Percentiles rank a stretch among this genome's conserved stretches.
phyloP scores from a whole-genome alignment of 2,888 invertebrate genomes.

The Tinea pellionella region DNA sequence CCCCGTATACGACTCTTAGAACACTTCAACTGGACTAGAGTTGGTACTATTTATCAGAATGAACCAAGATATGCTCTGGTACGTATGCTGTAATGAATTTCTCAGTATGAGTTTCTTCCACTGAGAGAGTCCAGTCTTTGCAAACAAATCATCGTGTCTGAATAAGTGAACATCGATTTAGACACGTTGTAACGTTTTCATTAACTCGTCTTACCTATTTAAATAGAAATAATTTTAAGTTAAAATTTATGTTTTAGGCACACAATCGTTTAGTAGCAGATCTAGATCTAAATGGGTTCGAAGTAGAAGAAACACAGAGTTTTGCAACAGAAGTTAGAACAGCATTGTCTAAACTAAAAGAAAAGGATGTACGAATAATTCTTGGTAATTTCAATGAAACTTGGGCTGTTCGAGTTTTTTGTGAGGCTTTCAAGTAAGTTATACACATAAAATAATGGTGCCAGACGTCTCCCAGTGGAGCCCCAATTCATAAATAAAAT shows the following conservation, averaged over 20 bases:
- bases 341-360: slow-evolving; percentile 82
- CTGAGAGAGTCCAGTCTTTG: too few species aligned
- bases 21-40: slow-evolving; percentile 96
- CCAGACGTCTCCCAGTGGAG: neutral
- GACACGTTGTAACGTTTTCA: too few species aligned
- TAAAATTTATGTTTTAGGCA: slow-evolving; percentile 61
- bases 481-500: neutral
- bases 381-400: slow-evolving; percentile 96
- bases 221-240: too few species aligned
- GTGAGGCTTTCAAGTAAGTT: slow-evolving; percentile 81
- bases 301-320: slow-evolving; percentile 89
- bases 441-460: neutral
- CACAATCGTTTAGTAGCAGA: slow-evolving; percentile 90
- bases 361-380: slow-evolving; percentile 94
- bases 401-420: slow-evolving; percentile 91
- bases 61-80: slow-evolving; percentile 93
- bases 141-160: too few species aligned
- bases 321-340: slow-evolving; percentile 89
- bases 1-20: slow-evolving; percentile 88
- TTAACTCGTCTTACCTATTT: too few species aligned
- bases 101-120: too few species aligned
- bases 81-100: slow-evolving; percentile 39
- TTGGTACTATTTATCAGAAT: slow-evolving; percentile 97
- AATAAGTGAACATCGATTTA: too few species aligned
- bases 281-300: slow-evolving; percentile 82